Percentiles rank a stretch among this genome's conserved stretches.
Conservation (phyloP, 2,888 invertebrate species). For the Athetis lepigone region DNA sequence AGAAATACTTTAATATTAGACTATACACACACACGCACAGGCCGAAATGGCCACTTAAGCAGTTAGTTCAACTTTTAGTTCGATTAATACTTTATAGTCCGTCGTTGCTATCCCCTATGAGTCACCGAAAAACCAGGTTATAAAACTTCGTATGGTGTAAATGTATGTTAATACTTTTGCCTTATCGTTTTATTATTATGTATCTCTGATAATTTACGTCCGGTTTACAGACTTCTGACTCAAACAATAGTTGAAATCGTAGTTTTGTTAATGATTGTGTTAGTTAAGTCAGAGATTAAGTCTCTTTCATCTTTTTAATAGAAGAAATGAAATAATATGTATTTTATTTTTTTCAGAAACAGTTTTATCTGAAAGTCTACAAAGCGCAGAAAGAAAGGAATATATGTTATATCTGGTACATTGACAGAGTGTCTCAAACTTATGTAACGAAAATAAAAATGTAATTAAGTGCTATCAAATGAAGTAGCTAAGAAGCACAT, state of each 20-base stretch:
- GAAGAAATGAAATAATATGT: neutral
- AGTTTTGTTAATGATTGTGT: neutral
- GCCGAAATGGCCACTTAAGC: too few species aligned
- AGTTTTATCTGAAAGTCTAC: neutral
- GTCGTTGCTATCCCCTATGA: too few species aligned
- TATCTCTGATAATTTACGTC: too few species aligned
- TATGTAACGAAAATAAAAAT: neutral
- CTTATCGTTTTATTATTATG: too few species aligned
- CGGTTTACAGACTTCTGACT: too few species aligned
- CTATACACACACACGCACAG: too few species aligned
- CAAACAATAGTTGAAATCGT: neutral
- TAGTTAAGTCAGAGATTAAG: neutral
- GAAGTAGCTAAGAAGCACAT: neutral
- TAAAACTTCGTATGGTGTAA: too few species aligned
- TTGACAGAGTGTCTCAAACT: slow-evolving; percentile 7
- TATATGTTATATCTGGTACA: neutral
- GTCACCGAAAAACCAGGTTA: too few species aligned
- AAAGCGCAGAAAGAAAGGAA: neutral
- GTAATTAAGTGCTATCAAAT: neutral
- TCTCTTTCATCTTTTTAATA: neutral
- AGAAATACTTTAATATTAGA: neutral
- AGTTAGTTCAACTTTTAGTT: too few species aligned
- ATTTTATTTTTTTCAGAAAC: slow-evolving; percentile 23
- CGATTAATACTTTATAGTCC: too few species aligned
- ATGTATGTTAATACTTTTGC: too few species aligned